Evolutionary conservation across 2,888 invertebrate species (phyloP).

Genomic region (Meiosimyza platycephala): DNA sequence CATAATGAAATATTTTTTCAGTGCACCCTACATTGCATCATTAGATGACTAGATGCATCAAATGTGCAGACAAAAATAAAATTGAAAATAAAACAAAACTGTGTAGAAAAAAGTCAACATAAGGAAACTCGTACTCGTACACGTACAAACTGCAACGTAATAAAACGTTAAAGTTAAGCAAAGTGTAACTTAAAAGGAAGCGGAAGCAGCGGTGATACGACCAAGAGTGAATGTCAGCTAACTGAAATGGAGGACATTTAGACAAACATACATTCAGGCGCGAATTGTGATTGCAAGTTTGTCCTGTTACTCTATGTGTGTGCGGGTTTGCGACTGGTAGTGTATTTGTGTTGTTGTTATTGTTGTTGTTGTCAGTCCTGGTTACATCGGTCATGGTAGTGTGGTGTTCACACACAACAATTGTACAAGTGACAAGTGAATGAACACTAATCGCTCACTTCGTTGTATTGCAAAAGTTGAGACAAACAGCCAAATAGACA

Average conservation of each 20-base stretch:
- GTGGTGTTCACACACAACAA: background rate
- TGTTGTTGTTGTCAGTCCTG: too few relatives aligned
- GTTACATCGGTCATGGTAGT: too few relatives aligned
- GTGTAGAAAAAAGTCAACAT: background rate
- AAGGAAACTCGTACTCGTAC: too few relatives aligned
- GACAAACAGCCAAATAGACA: background rate
- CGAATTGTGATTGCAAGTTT: background rate
- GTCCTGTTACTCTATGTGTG: background rate
- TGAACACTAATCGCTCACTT: constrained; percentile 32
- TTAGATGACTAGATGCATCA: background rate
- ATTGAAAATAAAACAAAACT: background rate
- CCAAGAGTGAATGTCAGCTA: constrained; percentile 11
- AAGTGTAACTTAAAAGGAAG: constrained; percentile 13
- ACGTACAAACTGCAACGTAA: too few relatives aligned
- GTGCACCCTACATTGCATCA: too few relatives aligned
- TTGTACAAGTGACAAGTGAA: constrained; percentile 24
- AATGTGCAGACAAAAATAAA: constrained; percentile 7
- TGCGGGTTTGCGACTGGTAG: background rate
- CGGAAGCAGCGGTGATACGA: constrained; percentile 24
- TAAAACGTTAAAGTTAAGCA: background rate
- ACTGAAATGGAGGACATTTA: constrained; percentile 28
- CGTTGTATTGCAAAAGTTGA: background rate
- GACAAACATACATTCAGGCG: constrained; percentile 8
- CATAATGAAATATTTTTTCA: too few relatives aligned
- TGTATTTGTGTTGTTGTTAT: background rate